A percentile compares a stretch with the other conserved stretches of the same genome.
These are phyloP conservation scores for Gonioctena quinquepunctata DNA, from an alignment of 1,140 invertebrate genomes.

Conservation along the genomic window DNA sequence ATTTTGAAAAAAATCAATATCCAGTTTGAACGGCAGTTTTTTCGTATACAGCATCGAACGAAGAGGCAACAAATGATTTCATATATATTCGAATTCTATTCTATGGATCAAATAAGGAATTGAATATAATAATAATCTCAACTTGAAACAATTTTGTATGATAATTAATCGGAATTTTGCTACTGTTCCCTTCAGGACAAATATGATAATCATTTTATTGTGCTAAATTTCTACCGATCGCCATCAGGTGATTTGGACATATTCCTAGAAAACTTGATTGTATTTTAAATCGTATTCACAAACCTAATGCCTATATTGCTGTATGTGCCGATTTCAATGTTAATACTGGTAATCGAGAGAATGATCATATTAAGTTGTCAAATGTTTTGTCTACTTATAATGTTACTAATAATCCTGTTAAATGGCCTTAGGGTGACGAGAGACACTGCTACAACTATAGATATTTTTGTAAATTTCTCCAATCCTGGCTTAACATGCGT, in stretches of 20 bases:
- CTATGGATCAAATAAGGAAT: too few relatives aligned
- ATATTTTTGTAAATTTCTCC: constrained; percentile 3
- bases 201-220: neutral
- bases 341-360: neutral
- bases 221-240: neutral
- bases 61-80: too few relatives aligned
- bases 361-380: neutral
- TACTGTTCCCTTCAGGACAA: neutral
- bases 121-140: too few relatives aligned
- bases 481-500: constrained; percentile 1
- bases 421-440: neutral
- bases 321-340: constrained; percentile 11
- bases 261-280: neutral
- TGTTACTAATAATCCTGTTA: neutral
- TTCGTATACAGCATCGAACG: too few relatives aligned
- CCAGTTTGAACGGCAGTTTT: too few relatives aligned
- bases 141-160: neutral
- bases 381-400: neutral
- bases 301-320: neutral
- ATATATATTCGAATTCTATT: too few relatives aligned
- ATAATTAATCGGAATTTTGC: constrained; percentile 1
- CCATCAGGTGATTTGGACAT: neutral
- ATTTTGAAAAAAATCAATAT: too few relatives aligned
- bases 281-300: neutral
- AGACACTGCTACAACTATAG: neutral